Evolutionary conservation across 2,113 vertebrate species (phyloP).

Genomic region (Rhynchomys soricoides): DNA sequence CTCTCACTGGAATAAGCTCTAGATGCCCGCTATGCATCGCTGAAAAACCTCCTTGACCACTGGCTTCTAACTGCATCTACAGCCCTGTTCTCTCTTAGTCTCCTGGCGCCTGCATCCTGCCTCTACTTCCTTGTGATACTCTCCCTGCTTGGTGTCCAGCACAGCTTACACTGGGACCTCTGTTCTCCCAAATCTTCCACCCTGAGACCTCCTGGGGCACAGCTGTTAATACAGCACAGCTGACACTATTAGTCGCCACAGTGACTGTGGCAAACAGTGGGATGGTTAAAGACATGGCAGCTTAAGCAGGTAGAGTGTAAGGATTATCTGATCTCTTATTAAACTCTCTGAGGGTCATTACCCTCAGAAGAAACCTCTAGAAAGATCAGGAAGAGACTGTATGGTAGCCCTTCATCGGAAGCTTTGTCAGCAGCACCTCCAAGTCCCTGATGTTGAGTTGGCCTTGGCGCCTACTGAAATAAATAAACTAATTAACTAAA

Average conservation of each 20-base stretch:
- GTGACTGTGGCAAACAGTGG: neutral
- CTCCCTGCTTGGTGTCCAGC: neutral
- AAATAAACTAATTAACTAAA: neutral
- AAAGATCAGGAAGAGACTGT: neutral
- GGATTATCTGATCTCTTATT: neutral
- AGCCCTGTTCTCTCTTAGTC: neutral
- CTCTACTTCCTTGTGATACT: neutral
- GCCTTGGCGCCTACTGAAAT: neutral
- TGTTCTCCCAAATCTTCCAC: neutral
- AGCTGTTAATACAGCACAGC: too few relatives aligned
- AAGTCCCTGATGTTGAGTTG: neutral
- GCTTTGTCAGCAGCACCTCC: neutral
- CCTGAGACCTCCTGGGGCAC: neutral
- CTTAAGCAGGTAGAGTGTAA: too few relatives aligned
- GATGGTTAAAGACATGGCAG: neutral
- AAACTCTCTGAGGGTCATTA: neutral
- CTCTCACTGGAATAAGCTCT: neutral
- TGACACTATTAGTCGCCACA: too few relatives aligned
- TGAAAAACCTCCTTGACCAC: neutral
- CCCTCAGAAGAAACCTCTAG: neutral
- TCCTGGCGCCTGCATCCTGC: accelerated
- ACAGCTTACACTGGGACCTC: neutral
- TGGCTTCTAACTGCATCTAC: neutral
- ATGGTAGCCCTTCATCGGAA: too few relatives aligned
- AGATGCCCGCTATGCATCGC: neutral